Conservation (phyloP, 2,113 vertebrate genomes). For the Hemicordylus capensis region DNA sequence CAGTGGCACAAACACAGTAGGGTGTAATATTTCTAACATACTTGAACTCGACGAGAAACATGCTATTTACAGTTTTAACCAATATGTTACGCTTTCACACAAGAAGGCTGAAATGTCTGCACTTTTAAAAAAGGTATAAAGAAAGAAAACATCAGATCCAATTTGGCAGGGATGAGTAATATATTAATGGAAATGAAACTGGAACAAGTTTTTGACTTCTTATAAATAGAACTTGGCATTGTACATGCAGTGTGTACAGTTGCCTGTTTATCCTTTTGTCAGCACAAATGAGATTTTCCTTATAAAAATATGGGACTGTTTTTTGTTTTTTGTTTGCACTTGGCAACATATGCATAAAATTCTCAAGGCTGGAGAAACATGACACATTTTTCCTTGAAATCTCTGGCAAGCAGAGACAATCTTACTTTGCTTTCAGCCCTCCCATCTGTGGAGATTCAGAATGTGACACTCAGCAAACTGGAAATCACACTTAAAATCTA, state of each 20-base stretch:
- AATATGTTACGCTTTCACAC: slow-evolving; percentile 79
- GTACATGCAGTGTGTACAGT: slow-evolving; percentile 50
- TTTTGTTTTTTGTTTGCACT: slow-evolving; percentile 54
- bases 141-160: slow-evolving; percentile 67
- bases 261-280: slow-evolving; percentile 65
- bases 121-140: slow-evolving; percentile 67
- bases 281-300: slow-evolving; percentile 60
- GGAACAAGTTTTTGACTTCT: slow-evolving; percentile 53
- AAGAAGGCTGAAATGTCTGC: slow-evolving; percentile 63
- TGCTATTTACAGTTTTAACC: slow-evolving; percentile 77
- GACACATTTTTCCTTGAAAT: slow-evolving; percentile 48
- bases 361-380: slow-evolving; percentile 43
- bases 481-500: slow-evolving; percentile 59
- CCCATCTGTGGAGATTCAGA: slow-evolving; percentile 44
- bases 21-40: slow-evolving; percentile 79
- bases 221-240: slow-evolving; percentile 62
- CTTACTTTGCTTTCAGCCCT: slow-evolving; percentile 18
- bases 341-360: slow-evolving; percentile 50
- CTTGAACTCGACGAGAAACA: slow-evolving; percentile 76
- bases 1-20: slow-evolving; percentile 80
- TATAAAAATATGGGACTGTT: slow-evolving; percentile 43
- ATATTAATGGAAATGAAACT: slow-evolving; percentile 66
- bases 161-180: slow-evolving; percentile 68
- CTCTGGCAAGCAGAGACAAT: slow-evolving; percentile 50
- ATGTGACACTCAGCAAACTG: slow-evolving; percentile 49